Evolutionary conservation across 2,113 vertebrate species (phyloP).

Genomic region (Girardinichthys multiradiatus): DNA sequence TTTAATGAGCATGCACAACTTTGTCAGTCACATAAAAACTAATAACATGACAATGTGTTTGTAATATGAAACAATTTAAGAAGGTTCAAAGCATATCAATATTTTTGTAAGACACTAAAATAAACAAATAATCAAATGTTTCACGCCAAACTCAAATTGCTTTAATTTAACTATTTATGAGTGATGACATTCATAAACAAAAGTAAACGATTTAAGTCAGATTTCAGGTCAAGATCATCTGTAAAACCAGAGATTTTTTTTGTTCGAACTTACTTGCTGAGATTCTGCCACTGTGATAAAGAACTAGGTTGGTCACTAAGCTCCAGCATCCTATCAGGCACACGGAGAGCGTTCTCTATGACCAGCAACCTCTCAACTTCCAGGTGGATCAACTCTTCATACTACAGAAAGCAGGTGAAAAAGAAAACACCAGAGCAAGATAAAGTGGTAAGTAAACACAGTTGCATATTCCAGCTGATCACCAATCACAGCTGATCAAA

Average conservation of each 20-base stretch:
- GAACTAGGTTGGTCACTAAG: slow-evolving; percentile 12
- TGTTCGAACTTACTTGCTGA: slow-evolving; percentile 57
- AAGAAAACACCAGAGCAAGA: neutral
- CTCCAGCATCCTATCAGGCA: slow-evolving; percentile 33
- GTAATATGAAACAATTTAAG: no score
- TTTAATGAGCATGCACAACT: no score
- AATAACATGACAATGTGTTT: no score
- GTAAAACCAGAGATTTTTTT: neutral
- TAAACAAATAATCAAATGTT: neutral
- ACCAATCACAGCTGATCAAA: no score
- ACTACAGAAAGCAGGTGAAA: slow-evolving; percentile 24
- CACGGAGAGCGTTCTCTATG: slow-evolving; percentile 55
- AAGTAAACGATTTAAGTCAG: neutral
- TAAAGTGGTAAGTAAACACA: neutral
- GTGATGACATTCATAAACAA: neutral
- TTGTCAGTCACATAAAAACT: no score
- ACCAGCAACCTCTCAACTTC: slow-evolving; percentile 60
- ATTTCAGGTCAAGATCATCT: neutral
- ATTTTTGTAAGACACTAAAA: neutral
- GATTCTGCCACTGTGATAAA: slow-evolving; percentile 48
- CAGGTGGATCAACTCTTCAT: slow-evolving; percentile 57
- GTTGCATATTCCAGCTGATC: neutral
- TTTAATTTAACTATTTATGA: no score
- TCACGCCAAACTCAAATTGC: neutral
- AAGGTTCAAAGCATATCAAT: no score